Percentiles rank a stretch among this genome's conserved stretches.
Evolutionary conservation across 2,113 vertebrate species (phyloP).

Genomic region (Dipodomys merriami): DNA sequence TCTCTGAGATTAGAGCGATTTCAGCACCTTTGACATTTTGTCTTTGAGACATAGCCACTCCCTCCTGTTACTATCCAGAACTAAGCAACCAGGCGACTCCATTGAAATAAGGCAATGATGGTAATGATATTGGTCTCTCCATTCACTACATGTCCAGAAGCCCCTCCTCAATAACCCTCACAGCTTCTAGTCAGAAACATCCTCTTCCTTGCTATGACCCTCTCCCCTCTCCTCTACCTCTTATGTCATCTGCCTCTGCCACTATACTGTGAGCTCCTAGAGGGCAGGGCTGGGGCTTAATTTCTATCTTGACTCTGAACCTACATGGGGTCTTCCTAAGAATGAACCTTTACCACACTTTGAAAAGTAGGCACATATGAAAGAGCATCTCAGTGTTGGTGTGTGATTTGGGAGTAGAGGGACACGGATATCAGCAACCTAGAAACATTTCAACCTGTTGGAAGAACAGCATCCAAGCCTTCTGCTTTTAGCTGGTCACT

Average conservation of each 20-base stretch:
- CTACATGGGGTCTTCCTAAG: neutral
- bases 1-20: neutral
- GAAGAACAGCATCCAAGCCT: neutral
- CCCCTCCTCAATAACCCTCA: neutral
- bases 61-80: neutral
- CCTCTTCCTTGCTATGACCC: neutral
- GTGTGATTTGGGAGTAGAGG: neutral
- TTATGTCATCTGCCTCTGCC: neutral
- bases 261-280: neutral
- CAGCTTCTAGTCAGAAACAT: neutral
- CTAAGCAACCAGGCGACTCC: neutral
- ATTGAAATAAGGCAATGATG: neutral
- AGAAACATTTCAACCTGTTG: neutral
- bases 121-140: neutral
- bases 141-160: neutral
- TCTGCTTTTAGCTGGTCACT: neutral
- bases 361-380: neutral
- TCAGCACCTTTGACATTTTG: neutral
- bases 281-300: neutral
- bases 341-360: constrained; percentile 25
- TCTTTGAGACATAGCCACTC: neutral
- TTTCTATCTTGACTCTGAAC: neutral
- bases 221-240: neutral
- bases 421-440: neutral
- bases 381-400: neutral